Percentiles rank a stretch among this genome's conserved stretches.
These are phyloP conservation scores for Portevinia maculata DNA, from an alignment of 2,888 invertebrate species.

Conservation along the genomic window DNA sequence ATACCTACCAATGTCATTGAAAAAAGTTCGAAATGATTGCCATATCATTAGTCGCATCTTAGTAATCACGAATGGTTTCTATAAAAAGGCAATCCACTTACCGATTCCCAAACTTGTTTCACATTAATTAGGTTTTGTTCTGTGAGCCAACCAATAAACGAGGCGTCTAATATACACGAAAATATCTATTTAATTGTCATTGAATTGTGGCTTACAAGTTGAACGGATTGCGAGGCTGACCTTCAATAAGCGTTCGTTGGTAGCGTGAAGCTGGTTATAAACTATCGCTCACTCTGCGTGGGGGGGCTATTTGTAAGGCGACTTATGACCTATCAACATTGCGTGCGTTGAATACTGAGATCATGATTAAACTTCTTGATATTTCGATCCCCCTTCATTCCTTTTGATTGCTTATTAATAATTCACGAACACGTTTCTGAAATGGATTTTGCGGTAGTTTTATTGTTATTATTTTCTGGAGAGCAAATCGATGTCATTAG, in stretches of 20 bases:
- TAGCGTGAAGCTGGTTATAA: not conserved
- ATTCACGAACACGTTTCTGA: too few species aligned
- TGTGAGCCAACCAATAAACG: not conserved
- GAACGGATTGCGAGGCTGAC: not conserved
- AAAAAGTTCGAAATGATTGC: too few species aligned
- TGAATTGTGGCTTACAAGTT: not conserved
- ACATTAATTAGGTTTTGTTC: not conserved
- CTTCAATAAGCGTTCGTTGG: not conserved
- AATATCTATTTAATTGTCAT: not conserved
- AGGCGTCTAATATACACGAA: not conserved
- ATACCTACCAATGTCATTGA: too few species aligned
- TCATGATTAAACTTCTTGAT: too few species aligned
- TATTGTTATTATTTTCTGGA: too few species aligned
- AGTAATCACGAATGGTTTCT: not conserved
- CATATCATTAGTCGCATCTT: conserved; percentile 14
- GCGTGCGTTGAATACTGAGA: too few species aligned
- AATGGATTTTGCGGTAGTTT: too few species aligned
- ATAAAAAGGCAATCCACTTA: too few species aligned
- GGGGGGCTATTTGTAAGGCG: too few species aligned
- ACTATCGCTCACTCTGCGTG: not conserved
- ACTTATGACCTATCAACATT: too few species aligned
- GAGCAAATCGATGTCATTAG: not conserved
- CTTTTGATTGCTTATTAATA: too few species aligned
- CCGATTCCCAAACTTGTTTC: not conserved
- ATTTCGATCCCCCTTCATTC: too few species aligned